Evolutionary conservation across 2,113 vertebrate species (phyloP).

Genomic region (Microcebus ravelobensis): DNA sequence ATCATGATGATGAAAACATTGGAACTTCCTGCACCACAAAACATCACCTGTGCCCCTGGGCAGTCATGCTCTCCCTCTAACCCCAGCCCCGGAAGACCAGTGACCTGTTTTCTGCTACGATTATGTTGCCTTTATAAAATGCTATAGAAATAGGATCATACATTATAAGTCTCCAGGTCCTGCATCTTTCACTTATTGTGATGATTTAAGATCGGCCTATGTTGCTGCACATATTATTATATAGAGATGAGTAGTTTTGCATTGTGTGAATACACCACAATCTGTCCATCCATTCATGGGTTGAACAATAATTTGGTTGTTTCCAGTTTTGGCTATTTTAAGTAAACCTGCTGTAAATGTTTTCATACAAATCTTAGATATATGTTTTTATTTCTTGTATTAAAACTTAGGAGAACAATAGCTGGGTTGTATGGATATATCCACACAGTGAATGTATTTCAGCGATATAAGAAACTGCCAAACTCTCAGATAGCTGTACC

Average conservation of each 20-base stretch:
- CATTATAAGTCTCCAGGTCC: neutral
- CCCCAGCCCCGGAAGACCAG: neutral
- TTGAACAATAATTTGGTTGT: neutral
- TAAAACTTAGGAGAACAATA: neutral
- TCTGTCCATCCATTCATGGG: neutral
- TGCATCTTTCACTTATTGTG: neutral
- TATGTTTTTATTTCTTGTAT: neutral
- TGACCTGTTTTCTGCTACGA: neutral
- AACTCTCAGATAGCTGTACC: neutral
- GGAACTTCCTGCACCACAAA: neutral
- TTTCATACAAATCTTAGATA: neutral
- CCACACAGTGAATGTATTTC: neutral
- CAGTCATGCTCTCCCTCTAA: neutral
- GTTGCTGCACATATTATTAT: no score
- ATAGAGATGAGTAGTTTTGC: neutral
- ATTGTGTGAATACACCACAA: neutral
- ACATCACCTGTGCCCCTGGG: no score
- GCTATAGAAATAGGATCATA: neutral
- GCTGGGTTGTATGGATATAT: neutral
- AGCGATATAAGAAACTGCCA: neutral
- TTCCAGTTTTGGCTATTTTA: neutral
- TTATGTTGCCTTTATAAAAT: neutral
- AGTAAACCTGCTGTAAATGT: neutral
- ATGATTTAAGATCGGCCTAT: neutral
- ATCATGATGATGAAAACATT: neutral